Conservation (phyloP, 2,888 invertebrate species). For the Drosophila eohydei region DNA sequence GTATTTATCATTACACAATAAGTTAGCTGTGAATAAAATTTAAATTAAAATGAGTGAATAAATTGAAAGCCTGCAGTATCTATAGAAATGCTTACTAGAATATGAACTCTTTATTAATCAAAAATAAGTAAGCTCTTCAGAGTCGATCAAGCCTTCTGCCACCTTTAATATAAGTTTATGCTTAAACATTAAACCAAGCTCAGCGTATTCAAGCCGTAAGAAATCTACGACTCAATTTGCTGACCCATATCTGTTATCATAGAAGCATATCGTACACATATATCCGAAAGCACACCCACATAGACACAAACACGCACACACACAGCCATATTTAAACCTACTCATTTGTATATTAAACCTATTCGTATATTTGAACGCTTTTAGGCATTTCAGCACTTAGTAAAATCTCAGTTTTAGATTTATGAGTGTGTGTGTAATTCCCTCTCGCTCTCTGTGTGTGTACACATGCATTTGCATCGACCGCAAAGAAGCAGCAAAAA, state of each 20-base stretch:
- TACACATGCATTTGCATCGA: conserved; percentile 44
- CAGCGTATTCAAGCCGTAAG: background rate
- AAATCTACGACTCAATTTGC: conserved; percentile 31
- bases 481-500: conserved; percentile 34
- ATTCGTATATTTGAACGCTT: conserved; percentile 30
- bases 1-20: too few relatives aligned
- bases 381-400: conserved; percentile 56
- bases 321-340: background rate
- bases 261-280: background rate
- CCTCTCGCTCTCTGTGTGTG: background rate
- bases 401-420: conserved; percentile 53
- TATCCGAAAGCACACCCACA: background rate
- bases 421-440: conserved; percentile 4
- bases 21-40: too few relatives aligned
- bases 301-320: background rate
- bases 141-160: background rate
- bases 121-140: background rate
- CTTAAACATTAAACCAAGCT: background rate
- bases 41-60: too few relatives aligned
- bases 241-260: conserved; percentile 1
- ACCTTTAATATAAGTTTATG: background rate
- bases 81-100: too few relatives aligned
- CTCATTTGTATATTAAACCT: conserved; percentile 24
- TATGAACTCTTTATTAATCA: background rate
- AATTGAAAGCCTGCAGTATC: too few relatives aligned